Evolutionary conservation across 2,888 invertebrate genomes (phyloP).

Genomic region (Drosophila mimica): DNA sequence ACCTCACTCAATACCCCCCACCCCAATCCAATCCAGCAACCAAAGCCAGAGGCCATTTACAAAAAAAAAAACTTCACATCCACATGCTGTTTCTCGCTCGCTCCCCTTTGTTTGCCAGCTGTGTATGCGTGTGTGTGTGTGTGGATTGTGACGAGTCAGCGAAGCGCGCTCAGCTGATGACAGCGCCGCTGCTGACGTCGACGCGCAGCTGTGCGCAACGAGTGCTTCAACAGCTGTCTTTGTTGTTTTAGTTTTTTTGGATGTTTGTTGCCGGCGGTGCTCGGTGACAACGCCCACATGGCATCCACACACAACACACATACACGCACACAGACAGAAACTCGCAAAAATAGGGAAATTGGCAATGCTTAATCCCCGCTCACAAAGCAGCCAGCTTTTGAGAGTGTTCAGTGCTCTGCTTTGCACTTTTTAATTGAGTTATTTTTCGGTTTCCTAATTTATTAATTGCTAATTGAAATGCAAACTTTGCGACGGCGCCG

Average conservation of each 20-base stretch:
- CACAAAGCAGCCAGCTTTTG: conserved; percentile 40
- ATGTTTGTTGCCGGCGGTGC: conserved; percentile 37
- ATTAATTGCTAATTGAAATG: conserved; percentile 75
- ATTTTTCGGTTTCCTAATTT: conserved; percentile 37
- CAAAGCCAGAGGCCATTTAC: conserved; percentile 28
- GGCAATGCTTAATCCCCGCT: conserved; percentile 38
- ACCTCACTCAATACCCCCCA: conserved; percentile 18
- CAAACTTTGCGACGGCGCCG: conserved; percentile 68
- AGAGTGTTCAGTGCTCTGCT: conserved; percentile 6
- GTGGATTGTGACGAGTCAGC: conserved; percentile 36
- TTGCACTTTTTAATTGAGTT: conserved; percentile 23
- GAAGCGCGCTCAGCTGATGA: conserved; percentile 44
- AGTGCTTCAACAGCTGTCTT: conserved; percentile 66
- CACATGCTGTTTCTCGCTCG: conserved; percentile 19
- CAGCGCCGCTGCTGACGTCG: conserved; percentile 38
- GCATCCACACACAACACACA: conserved; percentile 45
- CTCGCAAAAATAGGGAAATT: conserved; percentile 1
- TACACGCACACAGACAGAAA: not conserved
- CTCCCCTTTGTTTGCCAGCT: conserved; percentile 60
- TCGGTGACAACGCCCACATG: conserved; percentile 76
- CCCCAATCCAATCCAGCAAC: not conserved
- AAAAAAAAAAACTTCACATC: conserved; percentile 27
- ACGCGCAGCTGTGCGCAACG: conserved; percentile 51
- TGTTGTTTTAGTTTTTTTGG: conserved; percentile 37
- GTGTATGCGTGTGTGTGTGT: conserved; percentile 19